Evolutionary conservation across 1,140 invertebrate genomes (phyloP).

Genomic region (Rhagoletis zephyria): DNA sequence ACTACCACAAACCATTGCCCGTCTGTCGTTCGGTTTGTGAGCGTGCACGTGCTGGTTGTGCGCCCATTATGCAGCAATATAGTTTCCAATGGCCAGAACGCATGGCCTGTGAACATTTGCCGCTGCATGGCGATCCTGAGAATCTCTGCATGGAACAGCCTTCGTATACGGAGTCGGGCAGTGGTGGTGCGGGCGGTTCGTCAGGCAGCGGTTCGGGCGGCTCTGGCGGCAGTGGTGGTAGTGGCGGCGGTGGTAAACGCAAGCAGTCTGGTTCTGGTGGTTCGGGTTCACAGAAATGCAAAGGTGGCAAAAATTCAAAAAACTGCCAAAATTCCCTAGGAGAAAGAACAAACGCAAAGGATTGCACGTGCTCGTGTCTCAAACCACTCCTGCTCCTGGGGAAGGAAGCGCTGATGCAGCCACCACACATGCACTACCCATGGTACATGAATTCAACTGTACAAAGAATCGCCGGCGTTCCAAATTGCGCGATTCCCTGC

Average conservation of each 20-base stretch:
- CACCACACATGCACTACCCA: conserved; percentile 70
- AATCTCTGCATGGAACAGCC: conserved; percentile 92
- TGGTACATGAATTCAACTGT: conserved; percentile 79
- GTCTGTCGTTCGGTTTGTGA: conserved; percentile 96
- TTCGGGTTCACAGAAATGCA: conserved; percentile 73
- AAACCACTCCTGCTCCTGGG: conserved; percentile 82
- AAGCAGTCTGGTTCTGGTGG: conserved; percentile 54
- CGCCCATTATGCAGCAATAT: conserved; percentile 95
- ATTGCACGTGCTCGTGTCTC: conserved; percentile 85
- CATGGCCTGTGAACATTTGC: conserved; percentile 93
- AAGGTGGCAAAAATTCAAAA: conserved; percentile 81
- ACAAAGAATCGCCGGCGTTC: conserved; percentile 79
- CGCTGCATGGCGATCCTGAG: conserved; percentile 85
- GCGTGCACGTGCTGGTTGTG: conserved; percentile 90
- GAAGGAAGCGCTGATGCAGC: conserved; percentile 74
- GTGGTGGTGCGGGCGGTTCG: conserved; percentile 66
- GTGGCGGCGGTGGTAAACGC: conserved; percentile 71
- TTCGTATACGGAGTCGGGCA: conserved; percentile 68
- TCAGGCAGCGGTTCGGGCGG: conserved; percentile 58
- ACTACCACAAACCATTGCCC: conserved; percentile 91
- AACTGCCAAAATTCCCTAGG: conserved; percentile 82
- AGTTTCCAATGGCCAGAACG: conserved; percentile 97
- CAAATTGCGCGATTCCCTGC: conserved; percentile 93
- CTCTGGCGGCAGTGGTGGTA: conserved; percentile 68
- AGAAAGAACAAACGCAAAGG: conserved; percentile 77